phyloP scores from a whole-genome alignment of 2,888 invertebrate species.

The Brenthis ino region DNA sequence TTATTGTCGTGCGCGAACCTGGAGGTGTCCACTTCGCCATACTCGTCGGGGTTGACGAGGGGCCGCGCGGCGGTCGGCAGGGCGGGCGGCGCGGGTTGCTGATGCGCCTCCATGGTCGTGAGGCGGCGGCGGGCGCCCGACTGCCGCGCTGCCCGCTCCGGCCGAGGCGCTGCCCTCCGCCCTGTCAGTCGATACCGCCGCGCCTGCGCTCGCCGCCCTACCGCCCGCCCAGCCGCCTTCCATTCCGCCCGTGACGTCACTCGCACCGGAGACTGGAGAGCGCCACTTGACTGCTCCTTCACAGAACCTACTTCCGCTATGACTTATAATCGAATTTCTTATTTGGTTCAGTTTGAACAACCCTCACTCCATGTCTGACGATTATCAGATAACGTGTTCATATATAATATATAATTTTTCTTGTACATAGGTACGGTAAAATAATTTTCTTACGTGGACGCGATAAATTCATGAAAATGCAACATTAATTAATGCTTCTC shows the following conservation, averaged over 20 bases:
- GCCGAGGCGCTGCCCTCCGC: constrained; percentile 33
- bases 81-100: constrained; percentile 48
- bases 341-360: background rate
- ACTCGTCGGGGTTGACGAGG: constrained; percentile 90
- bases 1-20: constrained; percentile 74
- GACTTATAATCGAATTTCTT: background rate
- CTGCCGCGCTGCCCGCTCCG: constrained; percentile 33
- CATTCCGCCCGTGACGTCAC: constrained; percentile 22
- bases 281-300: constrained; percentile 7
- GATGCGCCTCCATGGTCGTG: constrained; percentile 56
- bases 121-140: constrained; percentile 49
- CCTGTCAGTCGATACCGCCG: constrained; percentile 30
- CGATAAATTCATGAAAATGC: no score
- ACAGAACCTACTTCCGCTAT: background rate
- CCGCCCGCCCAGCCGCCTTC: constrained; percentile 7
- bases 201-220: constrained; percentile 23
- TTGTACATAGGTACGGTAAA: no score
- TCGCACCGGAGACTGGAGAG: constrained; percentile 1
- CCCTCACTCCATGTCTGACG: no score
- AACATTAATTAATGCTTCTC: no score
- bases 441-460: no score
- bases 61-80: constrained; percentile 79
- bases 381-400: no score
- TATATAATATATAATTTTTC: no score
- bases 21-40: constrained; percentile 92